Percentiles rank a stretch among this genome's conserved stretches.
phyloP scores from a whole-genome alignment of 2,113 vertebrate genomes.

The Eonycteris spelaea region DNA sequence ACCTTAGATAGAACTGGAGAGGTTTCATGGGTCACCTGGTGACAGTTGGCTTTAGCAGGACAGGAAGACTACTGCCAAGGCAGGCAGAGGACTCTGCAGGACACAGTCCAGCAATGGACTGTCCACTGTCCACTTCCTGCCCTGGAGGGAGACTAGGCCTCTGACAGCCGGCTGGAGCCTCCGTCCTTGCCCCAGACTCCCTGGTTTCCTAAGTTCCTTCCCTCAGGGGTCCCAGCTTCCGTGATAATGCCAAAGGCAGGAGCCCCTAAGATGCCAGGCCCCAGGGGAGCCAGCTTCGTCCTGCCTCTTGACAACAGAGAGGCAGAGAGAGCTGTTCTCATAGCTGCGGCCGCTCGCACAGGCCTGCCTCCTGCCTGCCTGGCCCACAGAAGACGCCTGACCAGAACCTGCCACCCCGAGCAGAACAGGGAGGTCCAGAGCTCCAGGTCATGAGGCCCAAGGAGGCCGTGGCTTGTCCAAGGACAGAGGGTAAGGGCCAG shows the following conservation, averaged over 20 bases:
- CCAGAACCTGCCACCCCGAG: background rate
- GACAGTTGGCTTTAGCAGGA: background rate
- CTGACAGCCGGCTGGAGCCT: background rate
- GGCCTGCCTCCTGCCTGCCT: background rate
- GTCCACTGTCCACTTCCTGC: background rate
- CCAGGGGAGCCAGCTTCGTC: background rate
- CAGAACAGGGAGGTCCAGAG: accelerated
- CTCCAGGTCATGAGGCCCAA: background rate
- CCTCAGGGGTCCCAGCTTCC: background rate
- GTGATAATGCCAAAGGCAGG: background rate
- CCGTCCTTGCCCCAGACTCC: background rate
- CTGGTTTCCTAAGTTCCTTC: background rate
- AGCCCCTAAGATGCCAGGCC: background rate
- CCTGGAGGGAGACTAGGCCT: background rate
- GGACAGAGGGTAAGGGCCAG: background rate
- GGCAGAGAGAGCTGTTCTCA: background rate
- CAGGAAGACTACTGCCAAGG: background rate
- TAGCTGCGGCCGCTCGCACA: background rate
- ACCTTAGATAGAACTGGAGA: background rate
- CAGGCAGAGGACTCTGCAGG: background rate
- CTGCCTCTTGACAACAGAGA: background rate
- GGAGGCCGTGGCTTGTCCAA: background rate
- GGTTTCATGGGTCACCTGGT: background rate
- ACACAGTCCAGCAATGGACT: background rate
- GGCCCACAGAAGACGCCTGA: background rate